Conservation (phyloP, 2,113 vertebrate species). For the Oncorhynchus gorbuscha region DNA sequence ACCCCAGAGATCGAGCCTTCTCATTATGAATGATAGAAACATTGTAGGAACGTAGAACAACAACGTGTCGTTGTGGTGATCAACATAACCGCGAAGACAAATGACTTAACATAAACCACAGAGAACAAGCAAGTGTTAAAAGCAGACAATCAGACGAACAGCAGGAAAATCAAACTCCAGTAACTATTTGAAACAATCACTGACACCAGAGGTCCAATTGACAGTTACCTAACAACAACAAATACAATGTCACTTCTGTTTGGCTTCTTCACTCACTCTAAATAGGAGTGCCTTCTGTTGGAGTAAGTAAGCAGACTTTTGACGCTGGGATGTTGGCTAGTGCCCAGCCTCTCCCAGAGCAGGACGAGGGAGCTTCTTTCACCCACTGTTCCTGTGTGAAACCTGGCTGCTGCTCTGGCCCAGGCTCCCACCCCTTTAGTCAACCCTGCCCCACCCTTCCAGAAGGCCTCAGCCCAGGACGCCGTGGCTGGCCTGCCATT, state of each 20-base stretch:
- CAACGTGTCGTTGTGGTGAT: too few relatives aligned
- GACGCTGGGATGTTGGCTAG: conserved; percentile 79
- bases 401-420: conserved; percentile 76
- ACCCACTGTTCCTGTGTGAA: conserved; percentile 85
- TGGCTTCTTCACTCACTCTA: not conserved
- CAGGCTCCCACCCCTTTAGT: conserved; percentile 45
- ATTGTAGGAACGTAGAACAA: too few relatives aligned
- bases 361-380: conserved; percentile 81
- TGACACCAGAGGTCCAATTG: not conserved
- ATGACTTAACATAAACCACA: too few relatives aligned
- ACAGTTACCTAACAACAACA: too few relatives aligned
- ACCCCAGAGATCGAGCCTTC: too few relatives aligned
- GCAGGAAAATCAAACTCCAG: too few relatives aligned
- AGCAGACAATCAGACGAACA: too few relatives aligned
- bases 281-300: conserved; percentile 23
- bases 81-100: too few relatives aligned
- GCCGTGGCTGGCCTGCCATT: conserved; percentile 84
- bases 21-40: too few relatives aligned
- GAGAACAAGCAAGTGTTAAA: too few relatives aligned
- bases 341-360: conserved; percentile 79
- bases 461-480: conserved; percentile 89
- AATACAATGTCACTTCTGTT: not conserved
- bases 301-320: conserved; percentile 63
- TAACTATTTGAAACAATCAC: not conserved
- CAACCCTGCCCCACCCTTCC: conserved; percentile 81